Evolutionary conservation across 2,888 invertebrate species (phyloP).

Genomic region (Pterobdella sp.): DNA sequence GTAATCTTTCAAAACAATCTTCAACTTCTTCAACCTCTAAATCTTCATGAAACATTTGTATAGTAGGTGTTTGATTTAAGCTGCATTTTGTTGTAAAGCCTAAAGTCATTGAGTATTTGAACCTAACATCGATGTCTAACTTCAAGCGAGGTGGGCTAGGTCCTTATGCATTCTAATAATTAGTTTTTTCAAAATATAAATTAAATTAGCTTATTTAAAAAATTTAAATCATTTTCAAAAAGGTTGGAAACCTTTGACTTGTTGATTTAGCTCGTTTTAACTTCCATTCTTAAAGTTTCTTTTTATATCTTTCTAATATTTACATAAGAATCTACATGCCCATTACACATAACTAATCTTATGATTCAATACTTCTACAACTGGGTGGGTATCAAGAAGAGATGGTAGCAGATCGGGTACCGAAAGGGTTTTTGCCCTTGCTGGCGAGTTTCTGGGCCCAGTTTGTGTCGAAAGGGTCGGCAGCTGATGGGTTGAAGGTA

Average conservation of each 20-base stretch:
- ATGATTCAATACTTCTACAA: background rate
- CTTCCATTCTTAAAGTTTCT: background rate
- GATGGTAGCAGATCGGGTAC: background rate
- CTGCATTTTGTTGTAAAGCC: too few relatives aligned
- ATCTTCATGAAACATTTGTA: too few relatives aligned
- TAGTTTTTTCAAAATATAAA: too few relatives aligned
- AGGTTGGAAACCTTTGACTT: background rate
- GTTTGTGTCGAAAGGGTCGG: conserved; percentile 23
- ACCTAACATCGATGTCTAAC: too few relatives aligned
- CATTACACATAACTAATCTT: background rate
- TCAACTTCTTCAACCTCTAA: too few relatives aligned
- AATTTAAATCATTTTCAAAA: background rate
- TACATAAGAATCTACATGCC: background rate
- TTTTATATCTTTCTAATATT: background rate
- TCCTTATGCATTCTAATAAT: too few relatives aligned
- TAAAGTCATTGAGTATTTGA: too few relatives aligned
- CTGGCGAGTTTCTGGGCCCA: conserved; percentile 24
- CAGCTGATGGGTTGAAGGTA: background rate
- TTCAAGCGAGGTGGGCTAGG: too few relatives aligned
- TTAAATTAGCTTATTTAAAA: too few relatives aligned
- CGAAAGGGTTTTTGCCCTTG: conserved; percentile 27
- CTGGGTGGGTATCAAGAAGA: background rate
- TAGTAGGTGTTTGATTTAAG: too few relatives aligned
- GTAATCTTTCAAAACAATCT: too few relatives aligned
- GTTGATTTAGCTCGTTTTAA: background rate